Conservation (phyloP, 2,888 invertebrate genomes). For the Lochmaea crataegi region DNA sequence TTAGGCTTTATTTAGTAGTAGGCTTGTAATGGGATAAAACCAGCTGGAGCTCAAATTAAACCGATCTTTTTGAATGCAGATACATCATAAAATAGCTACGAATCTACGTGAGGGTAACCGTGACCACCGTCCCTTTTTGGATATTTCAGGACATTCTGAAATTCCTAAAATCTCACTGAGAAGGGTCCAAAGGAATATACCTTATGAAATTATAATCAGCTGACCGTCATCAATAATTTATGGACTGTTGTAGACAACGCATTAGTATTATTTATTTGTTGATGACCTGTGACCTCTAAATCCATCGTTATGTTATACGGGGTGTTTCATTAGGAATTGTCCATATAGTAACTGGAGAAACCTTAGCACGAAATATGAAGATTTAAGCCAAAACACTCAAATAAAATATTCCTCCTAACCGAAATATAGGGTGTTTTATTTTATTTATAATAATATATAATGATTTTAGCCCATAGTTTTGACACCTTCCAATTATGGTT, state of each 20-base stretch:
- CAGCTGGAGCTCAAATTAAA: background rate
- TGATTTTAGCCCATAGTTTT: too few species aligned
- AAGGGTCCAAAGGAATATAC: conserved; percentile 29
- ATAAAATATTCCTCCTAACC: too few species aligned
- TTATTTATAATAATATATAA: too few species aligned
- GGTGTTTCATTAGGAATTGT: too few species aligned
- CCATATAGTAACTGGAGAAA: too few species aligned
- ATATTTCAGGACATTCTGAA: conserved; percentile 26
- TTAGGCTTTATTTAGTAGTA: too few species aligned
- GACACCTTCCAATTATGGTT: too few species aligned
- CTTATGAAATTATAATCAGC: conserved; percentile 43
- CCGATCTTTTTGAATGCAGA: background rate
- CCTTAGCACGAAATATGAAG: too few species aligned
- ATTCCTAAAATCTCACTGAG: conserved; percentile 17
- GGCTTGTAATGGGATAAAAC: background rate
- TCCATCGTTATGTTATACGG: too few species aligned
- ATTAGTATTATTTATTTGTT: conserved; percentile 42
- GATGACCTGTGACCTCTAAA: conserved; percentile 34
- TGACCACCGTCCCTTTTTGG: conserved; percentile 7
- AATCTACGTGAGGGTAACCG: conserved; percentile 1
- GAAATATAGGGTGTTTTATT: too few species aligned
- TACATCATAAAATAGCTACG: background rate
- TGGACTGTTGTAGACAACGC: conserved; percentile 28
- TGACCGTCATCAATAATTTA: conserved; percentile 40
- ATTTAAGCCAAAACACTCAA: too few species aligned